Base-by-base conservation (phyloP, 2,113 vertebrate species). In the Tyto alba region DNA sequence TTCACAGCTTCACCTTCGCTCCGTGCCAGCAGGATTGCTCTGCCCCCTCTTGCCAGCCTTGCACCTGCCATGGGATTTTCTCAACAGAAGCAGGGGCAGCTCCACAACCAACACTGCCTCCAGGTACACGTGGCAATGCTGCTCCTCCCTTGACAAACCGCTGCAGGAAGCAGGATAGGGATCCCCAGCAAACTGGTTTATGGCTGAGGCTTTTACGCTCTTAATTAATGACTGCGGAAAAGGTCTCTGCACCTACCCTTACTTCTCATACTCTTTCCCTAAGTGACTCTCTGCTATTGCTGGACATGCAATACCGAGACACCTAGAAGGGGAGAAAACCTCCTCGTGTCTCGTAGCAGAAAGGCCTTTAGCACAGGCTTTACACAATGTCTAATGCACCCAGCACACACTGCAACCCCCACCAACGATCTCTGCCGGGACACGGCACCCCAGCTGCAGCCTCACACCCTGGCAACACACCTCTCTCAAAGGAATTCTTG, bases 401-500 rank as follows among this genome's bases (percentile, higher is more conserved):
- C 86, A 47, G 63, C 77, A 18, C 76, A 47, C 45, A 5, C 3
- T 5, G 25, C 8, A 47, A 1, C 73, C 34, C 64, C 83, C 67
- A 27, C 7, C 43, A 10, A 3, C 0, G 4, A 6, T 0, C 41
- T 27, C 74, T 47, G 38, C 93, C 34, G 3, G 1, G 41, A 36
- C 63, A 47, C 2, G 2, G 40, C 11, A 2, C 10, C 78, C 78
- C 25, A 27, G 50, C 73, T 43, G 32, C 0, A n/a, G n/a, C n/a
- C n/a, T n/a, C n/a, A 16, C 53, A 22, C 9, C 26, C 56, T 8
- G 57, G 72, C 36, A 11, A 83, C 99, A 82, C 81, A 99, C 99
- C 99, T 99, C 99, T 99, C 96, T 99, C 99, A 97, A 99, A 99
- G 26, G 99, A 99, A 96, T 99, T 99, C 98, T 99, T 99, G 98